These are phyloP conservation scores for Steatocranus sp. DNA, from an alignment of 2,797 vertebrate genomes.

Conservation along the genomic window DNA sequence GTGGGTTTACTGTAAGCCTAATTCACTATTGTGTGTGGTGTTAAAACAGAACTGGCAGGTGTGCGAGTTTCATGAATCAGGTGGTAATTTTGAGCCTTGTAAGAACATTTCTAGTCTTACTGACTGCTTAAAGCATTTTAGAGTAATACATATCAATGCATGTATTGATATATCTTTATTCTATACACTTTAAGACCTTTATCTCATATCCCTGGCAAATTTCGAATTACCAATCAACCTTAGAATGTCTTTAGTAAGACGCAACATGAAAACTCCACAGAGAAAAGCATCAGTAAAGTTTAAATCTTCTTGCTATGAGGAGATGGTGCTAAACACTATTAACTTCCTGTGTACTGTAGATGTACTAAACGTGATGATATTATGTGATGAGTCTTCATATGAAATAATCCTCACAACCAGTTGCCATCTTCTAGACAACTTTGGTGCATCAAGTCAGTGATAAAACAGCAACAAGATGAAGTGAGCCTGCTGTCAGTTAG, in stretches of 20 bases:
- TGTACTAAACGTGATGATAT: background rate
- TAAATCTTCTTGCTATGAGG: background rate
- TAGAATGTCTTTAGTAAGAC: background rate
- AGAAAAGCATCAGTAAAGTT: background rate
- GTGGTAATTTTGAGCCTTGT: background rate
- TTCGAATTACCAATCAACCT: background rate
- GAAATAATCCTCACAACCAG: background rate
- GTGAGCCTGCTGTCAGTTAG: background rate
- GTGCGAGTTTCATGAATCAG: background rate
- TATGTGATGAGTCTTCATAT: background rate
- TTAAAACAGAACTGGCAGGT: background rate
- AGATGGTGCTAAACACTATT: background rate
- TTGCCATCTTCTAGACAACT: background rate
- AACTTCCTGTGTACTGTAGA: background rate
- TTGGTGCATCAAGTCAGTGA: background rate
- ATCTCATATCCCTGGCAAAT: background rate
- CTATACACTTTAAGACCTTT: background rate
- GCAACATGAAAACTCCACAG: background rate
- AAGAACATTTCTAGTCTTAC: background rate
- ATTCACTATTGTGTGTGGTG: background rate
- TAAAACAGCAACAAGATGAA: background rate
- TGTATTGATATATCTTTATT: background rate
- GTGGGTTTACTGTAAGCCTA: background rate
- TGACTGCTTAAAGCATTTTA: background rate
- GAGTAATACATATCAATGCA: background rate